Base-by-base conservation (phyloP, 1,140 invertebrate genomes). In the Ceratitis capitata region DNA sequence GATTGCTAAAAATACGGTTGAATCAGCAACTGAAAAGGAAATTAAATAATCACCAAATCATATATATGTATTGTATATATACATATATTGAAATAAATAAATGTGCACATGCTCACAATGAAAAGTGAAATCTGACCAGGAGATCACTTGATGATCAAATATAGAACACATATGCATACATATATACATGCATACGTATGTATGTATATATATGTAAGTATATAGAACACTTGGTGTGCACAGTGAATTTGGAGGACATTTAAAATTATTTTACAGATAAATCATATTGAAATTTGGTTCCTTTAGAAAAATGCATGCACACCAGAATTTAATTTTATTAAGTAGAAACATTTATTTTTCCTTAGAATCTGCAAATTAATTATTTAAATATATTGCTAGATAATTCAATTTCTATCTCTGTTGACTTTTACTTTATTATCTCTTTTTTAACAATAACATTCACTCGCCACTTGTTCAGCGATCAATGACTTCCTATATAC, bases 61-160 rank as follows among this genome's bases (percentile, higher is more conserved):
- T n/a, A n/a, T n/a, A n/a, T n/a, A n/a, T n/a, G n/a, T 69, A 42
- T 14, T 51, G 23, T 83, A 51, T n/a, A n/a, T n/a, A n/a, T n/a
- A n/a, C n/a, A n/a, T n/a, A n/a, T n/a, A n/a, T n/a, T n/a, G n/a
- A n/a, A n/a, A n/a, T n/a, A n/a, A n/a, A n/a, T n/a, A n/a, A n/a
- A n/a, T 56, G n/a, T 53, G 49, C 45, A 83, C 42, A 78, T 45
- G 69, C 69, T 78, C 69, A 83, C 23, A 83, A 83, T 83, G 47
- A n/a, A 83, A 83, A 83, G 82, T 53, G 49, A 83, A 83, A 51
- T 49, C 23, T 49, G 49, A 83, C 16, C 82, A 35, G 10, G 14
- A 78, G 35, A 61, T 61, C 23, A 61, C 58, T 61, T 61, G 6
- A 26, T 23, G 58, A 61, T 23, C 26, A 5, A 9, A 9, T 49